These are phyloP conservation scores for Sesia apiformis DNA, from an alignment of 2,888 invertebrate species.

Conservation along the genomic window DNA sequence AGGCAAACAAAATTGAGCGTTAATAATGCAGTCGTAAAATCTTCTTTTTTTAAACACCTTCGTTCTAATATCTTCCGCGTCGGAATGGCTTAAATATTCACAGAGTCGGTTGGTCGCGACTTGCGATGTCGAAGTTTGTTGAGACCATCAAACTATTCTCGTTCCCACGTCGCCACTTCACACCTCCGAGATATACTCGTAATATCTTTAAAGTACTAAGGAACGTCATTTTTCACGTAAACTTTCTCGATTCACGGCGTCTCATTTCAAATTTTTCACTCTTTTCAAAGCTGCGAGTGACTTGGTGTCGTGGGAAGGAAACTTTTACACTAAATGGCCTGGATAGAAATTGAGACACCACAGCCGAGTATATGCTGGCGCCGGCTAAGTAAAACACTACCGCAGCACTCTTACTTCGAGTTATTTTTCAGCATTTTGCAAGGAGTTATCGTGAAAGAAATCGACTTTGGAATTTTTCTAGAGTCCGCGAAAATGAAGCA, in stretches of 20 bases:
- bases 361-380: conserved; percentile 11
- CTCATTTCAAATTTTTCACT: conserved; percentile 34
- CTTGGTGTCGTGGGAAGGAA: conserved; percentile 36
- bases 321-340: conserved; percentile 55
- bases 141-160: conserved; percentile 42
- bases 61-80: neutral
- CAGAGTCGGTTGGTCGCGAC: conserved; percentile 23
- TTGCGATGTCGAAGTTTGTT: conserved; percentile 34
- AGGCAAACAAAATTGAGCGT: conserved; percentile 39
- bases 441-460: no score
- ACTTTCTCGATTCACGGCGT: conserved; percentile 38
- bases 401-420: neutral
- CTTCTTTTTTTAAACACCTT: conserved; percentile 3
- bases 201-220: conserved; percentile 31
- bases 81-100: conserved; percentile 18
- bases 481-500: no score
- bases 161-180: conserved; percentile 37
- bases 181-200: conserved; percentile 25
- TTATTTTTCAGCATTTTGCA: neutral
- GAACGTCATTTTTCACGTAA: conserved; percentile 43
- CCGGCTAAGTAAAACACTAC: neutral
- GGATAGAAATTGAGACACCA: conserved; percentile 41
- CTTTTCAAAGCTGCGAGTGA: conserved; percentile 23
- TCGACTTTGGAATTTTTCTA: no score
- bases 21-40: conserved; percentile 27